Conservation (phyloP, 64 coral and sea anemone species). For the Pocillopora verrucosa region DNA sequence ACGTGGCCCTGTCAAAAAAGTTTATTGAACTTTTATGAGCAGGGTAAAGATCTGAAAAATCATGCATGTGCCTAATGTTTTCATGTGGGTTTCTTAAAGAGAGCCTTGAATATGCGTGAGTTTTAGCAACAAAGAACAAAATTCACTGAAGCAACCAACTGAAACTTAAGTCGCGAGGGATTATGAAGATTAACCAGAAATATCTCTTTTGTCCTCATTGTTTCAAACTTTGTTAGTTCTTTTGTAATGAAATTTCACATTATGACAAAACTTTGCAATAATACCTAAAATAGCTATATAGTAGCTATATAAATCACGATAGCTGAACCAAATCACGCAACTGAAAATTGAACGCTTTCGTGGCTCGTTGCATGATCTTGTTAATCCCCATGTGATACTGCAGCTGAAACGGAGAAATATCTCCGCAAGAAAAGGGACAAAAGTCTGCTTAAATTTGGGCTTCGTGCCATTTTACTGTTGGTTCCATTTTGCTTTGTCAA, state of each 20-base stretch:
- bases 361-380: not conserved
- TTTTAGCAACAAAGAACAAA: not conserved
- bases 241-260: not conserved
- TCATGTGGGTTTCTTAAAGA: not conserved
- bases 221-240: constrained; percentile 4
- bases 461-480: no score
- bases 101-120: not conserved
- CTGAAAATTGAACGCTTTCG: not conserved
- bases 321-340: not conserved
- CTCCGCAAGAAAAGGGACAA: no score
- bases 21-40: not conserved
- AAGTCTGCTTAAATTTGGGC: no score
- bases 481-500: no score
- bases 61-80: not conserved
- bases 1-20: not conserved
- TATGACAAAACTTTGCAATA: not conserved
- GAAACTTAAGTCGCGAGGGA: not conserved
- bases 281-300: not conserved
- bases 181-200: not conserved
- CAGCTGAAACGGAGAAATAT: no score
- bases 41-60: not conserved
- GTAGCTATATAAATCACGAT: not conserved
- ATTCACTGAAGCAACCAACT: not conserved
- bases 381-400: no score
- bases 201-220: not conserved